Evolutionary conservation across 1,140 invertebrate species (phyloP), one percentile per base, ranked within the genome.

Genomic region (Hycleus cichorii): DNA sequence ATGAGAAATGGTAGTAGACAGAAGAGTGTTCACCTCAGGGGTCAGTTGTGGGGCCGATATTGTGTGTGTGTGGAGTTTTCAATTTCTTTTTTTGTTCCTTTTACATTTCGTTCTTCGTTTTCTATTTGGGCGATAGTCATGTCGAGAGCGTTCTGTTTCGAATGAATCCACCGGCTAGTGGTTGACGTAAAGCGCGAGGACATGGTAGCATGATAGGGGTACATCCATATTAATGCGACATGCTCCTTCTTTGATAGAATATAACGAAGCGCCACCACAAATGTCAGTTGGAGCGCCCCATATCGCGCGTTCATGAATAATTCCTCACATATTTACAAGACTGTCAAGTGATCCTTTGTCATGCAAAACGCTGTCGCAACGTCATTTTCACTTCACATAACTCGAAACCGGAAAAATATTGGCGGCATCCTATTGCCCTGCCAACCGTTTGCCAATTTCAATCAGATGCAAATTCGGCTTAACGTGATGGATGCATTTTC

Each of bases 301-400:
- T 70, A 74, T 73, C 70, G 69, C 69, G 60, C 58, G 64, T 73
- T 74, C 72, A 74, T 74, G 72, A 74, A 74, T 74, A 74, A 74
- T 74, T 74, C 72, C 64, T 64, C 70, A 71, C 71, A 71, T 74
- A 74, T 74, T 73, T 73, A 74, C 72, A 65, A 64, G 65, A 65
- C 70, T 70, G 71, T 72, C 71, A 70, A 74, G 71, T 63, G 64
- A 69, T 66, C 71, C 71, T 74, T 74, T 74, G 71, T 74, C 68
- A 74, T 74, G 72, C 69, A 74, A 74, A 74, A 69, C 64, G 68
- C 67, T 74, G 72, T 74, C 72, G 72, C 72, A 70, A 71, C 70
- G 71, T 74, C 71, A 74, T 72, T 70, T 72, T 73, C 70, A 69
- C 68, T 68, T 66, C 62, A 69, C 64, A 64, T 66, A 65, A 63